These are phyloP conservation scores for Sciaenops ocellatus DNA, from an alignment of 2,797 vertebrate species.

Conservation along the genomic window DNA sequence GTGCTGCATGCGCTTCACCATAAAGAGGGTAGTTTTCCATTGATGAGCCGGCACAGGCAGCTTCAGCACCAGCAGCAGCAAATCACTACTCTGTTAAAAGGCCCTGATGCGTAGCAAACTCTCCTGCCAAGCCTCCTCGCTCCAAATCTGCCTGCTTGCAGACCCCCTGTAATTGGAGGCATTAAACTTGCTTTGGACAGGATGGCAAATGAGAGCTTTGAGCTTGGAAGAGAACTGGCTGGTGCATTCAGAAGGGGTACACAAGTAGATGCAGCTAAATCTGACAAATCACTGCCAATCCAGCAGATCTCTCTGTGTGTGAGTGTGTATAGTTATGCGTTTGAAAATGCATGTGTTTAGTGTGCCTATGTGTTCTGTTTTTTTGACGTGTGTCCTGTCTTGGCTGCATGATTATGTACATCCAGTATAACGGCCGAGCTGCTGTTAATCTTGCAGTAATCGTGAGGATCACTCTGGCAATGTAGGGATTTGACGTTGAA, in stretches of 20 bases:
- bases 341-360: conserved; percentile 18
- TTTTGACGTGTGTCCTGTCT: conserved; percentile 20
- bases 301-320: conserved; percentile 59
- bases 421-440: conserved; percentile 41
- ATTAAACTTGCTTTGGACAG: conserved; percentile 88
- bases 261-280: conserved; percentile 78
- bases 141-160: conserved; percentile 83
- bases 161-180: conserved; percentile 86
- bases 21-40: conserved; percentile 82
- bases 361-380: conserved; percentile 1
- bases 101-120: conserved; percentile 85
- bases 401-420: conserved; percentile 51
- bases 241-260: conserved; percentile 77
- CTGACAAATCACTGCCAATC: conserved; percentile 79
- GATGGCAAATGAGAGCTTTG: conserved; percentile 81
- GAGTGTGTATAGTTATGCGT: conserved; percentile 21
- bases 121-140: conserved; percentile 82
- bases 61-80: conserved; percentile 76
- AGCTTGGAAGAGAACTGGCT: conserved; percentile 80
- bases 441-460: conserved; percentile 76
- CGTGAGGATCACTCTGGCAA: conserved; percentile 55
- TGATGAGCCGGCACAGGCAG: conserved; percentile 79
- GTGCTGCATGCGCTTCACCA: conserved; percentile 71
- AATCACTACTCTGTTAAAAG: conserved; percentile 86
- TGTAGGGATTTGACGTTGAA: conserved; percentile 58